Base-by-base conservation (phyloP, 2,888 invertebrate genomes). In the Pollenia amentaria region DNA sequence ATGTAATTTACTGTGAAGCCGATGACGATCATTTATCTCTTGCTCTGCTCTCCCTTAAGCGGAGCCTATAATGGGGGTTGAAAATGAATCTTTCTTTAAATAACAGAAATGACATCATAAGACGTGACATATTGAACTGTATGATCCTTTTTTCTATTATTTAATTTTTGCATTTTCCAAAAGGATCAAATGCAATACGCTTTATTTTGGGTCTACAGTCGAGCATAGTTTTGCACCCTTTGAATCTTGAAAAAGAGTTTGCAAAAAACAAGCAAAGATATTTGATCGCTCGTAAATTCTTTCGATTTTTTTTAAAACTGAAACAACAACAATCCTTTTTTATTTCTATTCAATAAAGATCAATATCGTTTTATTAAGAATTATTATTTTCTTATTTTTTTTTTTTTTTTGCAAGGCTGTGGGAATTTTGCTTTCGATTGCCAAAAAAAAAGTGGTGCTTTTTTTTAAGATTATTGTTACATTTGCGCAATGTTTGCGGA, bases 1-100 rank as follows among this genome's bases (percentile, higher is more conserved):
- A 89, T 88, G 92, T 90, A 92, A 91, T 92, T 92, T 91, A 91
- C 90, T 90, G 89, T 91, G 90, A 92, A 91, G 90, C 90, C 91
- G 89, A 89, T 90, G 89, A 89, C 88, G 89, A 89, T 88, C 88
- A 87, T 72, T 80, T 82, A 72, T 76, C 79, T 40, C 38, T 60
- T 60, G n/a, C 60, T 51, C 9, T 60, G 8, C 21, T 6, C 11
- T 60, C 11, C n/a, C 29, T 29, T 2, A 18, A 48, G 60, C 40
- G 69, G 53, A 53, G 57, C 51, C 44, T 12, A 12, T 42, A 67
- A 76, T 79, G 73, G 80, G 79, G 85, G 80, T 87, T 67, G 82
- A 65, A 44, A 53, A 48, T 55, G 60, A 67, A 78, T 84, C 40
- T 40, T 76, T 85, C 46, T 40, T 76, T 85, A 85, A 85, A 78